Conservation (phyloP, 2,888 invertebrate genomes). For the Monochamus alternatus region DNA sequence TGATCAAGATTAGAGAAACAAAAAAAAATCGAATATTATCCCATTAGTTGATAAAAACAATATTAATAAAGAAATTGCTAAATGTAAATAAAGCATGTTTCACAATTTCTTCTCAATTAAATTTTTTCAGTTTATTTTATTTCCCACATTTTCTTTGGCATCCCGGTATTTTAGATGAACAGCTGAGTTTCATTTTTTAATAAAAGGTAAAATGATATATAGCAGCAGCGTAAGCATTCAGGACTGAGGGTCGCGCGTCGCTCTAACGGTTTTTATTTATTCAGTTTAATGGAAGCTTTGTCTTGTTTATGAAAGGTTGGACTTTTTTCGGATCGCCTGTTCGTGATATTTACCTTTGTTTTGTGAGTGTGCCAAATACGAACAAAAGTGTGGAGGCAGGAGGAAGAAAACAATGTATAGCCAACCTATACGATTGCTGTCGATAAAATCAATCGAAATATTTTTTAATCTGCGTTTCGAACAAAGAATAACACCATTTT, state of each 20-base stretch:
- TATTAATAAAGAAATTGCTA: too few species aligned
- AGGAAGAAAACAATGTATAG: background rate
- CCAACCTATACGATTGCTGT: too few species aligned
- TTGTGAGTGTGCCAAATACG: background rate
- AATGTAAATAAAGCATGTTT: too few species aligned
- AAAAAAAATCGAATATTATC: too few species aligned
- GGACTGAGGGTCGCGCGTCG: background rate
- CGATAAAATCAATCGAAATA: too few species aligned
- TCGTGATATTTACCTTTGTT: conserved; percentile 14
- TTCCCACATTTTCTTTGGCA: background rate
- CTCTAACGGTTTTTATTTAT: conserved; percentile 5
- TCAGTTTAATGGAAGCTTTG: conserved; percentile 25
- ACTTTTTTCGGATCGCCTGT: conserved; percentile 6
- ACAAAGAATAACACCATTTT: too few species aligned
- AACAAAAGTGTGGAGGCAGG: background rate
- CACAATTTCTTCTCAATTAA: too few species aligned
- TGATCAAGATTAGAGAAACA: too few species aligned
- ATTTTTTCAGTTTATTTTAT: too few species aligned
- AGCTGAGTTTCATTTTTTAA: conserved; percentile 14
- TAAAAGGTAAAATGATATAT: conserved; percentile 19
- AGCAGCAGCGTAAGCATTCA: conserved; percentile 1
- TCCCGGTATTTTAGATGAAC: background rate
- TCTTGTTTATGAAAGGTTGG: conserved; percentile 10
- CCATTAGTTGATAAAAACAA: too few species aligned
- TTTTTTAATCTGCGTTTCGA: too few species aligned